These are phyloP conservation scores for Psittacula cyanocephala DNA, from an alignment of 2,113 vertebrate species.

Conservation along the genomic window DNA sequence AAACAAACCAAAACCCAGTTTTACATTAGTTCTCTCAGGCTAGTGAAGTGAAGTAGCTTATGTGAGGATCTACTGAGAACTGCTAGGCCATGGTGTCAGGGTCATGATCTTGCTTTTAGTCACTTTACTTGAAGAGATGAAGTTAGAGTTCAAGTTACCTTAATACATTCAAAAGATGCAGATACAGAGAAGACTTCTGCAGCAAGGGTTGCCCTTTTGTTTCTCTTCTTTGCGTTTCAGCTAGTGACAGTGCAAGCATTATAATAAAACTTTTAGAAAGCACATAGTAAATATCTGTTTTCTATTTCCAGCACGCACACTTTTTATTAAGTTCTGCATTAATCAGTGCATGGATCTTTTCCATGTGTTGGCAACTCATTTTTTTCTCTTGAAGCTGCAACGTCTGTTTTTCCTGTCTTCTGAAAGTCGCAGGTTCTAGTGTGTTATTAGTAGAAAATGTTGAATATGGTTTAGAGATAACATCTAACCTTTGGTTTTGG, in stretches of 20 bases:
- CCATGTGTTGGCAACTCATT: background rate
- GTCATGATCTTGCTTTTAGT: background rate
- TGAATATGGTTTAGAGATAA: background rate
- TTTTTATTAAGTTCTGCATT: background rate
- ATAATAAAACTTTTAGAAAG: background rate
- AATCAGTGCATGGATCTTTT: background rate
- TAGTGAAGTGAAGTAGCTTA: background rate
- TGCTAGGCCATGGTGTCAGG: background rate
- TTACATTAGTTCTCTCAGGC: background rate
- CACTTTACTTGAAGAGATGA: background rate
- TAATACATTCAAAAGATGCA: background rate
- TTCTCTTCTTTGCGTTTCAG: background rate
- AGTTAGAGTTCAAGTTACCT: background rate
- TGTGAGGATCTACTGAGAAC: background rate
- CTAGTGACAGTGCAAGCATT: background rate
- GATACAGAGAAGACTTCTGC: background rate
- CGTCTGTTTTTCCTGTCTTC: background rate
- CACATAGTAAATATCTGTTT: background rate
- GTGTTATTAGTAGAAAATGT: background rate
- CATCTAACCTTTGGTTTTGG: background rate
- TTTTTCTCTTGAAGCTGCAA: background rate
- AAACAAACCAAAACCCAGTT: background rate
- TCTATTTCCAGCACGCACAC: background rate
- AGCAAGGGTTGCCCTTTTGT: background rate
- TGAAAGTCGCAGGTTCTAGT: background rate